Evolutionary conservation across 1,140 invertebrate genomes (phyloP).

Genomic region (Notospermus geniculatus): DNA sequence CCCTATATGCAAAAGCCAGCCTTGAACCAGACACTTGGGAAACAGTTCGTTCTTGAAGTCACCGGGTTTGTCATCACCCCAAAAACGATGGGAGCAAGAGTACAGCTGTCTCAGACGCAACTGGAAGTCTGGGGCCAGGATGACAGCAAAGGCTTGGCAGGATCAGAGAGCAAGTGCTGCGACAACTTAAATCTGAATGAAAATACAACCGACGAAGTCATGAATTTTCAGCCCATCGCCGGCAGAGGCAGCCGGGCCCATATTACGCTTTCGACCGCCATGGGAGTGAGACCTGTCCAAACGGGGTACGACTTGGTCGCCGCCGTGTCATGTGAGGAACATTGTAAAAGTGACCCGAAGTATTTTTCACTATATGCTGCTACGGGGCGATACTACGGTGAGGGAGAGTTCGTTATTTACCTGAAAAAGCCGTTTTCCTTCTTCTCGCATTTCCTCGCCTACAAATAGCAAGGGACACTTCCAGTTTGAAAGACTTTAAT

Average conservation of each 20-base stretch:
- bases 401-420: background rate
- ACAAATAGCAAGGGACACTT: too few relatives aligned
- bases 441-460: background rate
- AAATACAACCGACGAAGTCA: background rate
- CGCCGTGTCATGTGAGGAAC: background rate
- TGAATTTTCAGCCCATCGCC: constrained; percentile 1
- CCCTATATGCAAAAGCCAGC: background rate
- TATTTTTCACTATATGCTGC: background rate
- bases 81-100: background rate
- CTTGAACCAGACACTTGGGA: background rate
- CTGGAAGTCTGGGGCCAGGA: constrained; percentile 1
- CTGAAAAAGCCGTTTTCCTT: background rate
- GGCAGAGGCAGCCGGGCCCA: background rate
- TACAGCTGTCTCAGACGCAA: background rate
- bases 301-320: background rate
- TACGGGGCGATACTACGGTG: background rate
- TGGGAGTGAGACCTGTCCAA: background rate
- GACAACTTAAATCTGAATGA: background rate
- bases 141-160: background rate
- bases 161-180: background rate
- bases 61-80: background rate
- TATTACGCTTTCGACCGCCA: background rate
- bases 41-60: background rate
- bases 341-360: background rate
- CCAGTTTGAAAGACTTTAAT: too few relatives aligned